Evolutionary conservation across 2,113 vertebrate species (phyloP).

Genomic region (Ophthalmolycus amberensis): DNA sequence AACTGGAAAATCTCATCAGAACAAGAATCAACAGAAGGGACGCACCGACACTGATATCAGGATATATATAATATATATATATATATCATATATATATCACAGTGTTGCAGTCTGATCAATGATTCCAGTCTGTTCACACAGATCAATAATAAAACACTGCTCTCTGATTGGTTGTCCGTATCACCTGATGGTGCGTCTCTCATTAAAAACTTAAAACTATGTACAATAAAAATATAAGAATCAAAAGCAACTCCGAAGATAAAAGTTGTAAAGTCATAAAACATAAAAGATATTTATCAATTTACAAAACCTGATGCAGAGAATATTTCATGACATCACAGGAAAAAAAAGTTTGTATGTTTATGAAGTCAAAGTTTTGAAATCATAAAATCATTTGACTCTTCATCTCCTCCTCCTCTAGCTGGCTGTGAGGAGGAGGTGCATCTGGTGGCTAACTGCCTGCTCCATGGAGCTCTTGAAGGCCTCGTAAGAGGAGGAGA

Average conservation of each 20-base stretch:
- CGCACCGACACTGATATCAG: too few relatives aligned
- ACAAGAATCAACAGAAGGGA: too few relatives aligned
- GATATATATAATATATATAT: too few relatives aligned
- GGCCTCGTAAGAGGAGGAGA: constrained; percentile 84
- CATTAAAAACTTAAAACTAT: neutral
- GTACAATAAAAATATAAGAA: neutral
- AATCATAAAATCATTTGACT: neutral
- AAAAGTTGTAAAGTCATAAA: constrained; percentile 18
- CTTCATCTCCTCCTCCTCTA: constrained; percentile 15
- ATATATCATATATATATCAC: too few relatives aligned
- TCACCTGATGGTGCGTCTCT: neutral
- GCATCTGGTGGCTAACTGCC: constrained; percentile 80
- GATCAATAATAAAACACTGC: too few relatives aligned
- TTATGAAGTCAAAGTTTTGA: neutral
- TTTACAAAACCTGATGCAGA: neutral
- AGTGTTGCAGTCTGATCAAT: too few relatives aligned
- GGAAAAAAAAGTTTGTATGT: too few relatives aligned
- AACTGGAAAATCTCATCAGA: too few relatives aligned
- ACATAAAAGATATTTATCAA: neutral
- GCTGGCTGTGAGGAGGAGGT: constrained; percentile 62
- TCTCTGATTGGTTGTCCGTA: too few relatives aligned
- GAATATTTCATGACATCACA: neutral
- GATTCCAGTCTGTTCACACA: too few relatives aligned
- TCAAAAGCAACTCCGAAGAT: neutral
- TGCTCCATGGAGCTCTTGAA: constrained; percentile 93